Evolutionary conservation across 2,888 invertebrate genomes (phyloP), one percentile per base, ranked within the genome.

Genomic region (Falcaria lacertinaria): DNA sequence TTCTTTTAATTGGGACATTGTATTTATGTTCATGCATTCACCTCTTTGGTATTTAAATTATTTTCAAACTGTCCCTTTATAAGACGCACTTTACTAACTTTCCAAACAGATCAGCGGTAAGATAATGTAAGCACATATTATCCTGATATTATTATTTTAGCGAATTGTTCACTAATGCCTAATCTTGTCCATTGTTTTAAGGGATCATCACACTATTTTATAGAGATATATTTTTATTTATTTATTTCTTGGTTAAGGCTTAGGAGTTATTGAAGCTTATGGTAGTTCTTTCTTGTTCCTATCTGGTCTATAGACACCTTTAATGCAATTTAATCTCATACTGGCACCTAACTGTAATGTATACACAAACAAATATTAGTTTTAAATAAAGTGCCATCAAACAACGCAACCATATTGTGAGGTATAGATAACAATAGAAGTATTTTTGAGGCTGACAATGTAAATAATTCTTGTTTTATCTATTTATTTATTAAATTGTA

Each of bases 151-250:
- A 63, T 61, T 68, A 65, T 53, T 58, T 50, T 62, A 65, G 57
- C 54, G 54, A 69, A 63, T 69, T 69, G 67, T 77, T 80, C 80
- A 79, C 77, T 78, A 79, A 79, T 80, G 87, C 86, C 87, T 73
- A 57, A 75, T 84, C 87, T 88, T 88, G 87, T 86, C 87, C 74
- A 76, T 80, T 65, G 72, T 69, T 55, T 66, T 81, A 79, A 71
- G 71, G 67, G 60, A 80, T 74, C 87, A 87, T 86, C 86, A 85
- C 87, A 87, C 62, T 83, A 77, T 73, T 64, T 60, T 70, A 60
- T 76, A 80, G 64, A 77, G 67, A 55, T 82, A 75, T 78, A 74
- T 70, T 73, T 65, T 78, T 75, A 83, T 76, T 84, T 79, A 86
- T 87, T 82, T 83, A 83, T 83, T 80, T 65, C 64, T 80, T 50